Evolutionary conservation across 2,888 invertebrate genomes (phyloP).

Genomic region (Drepanosiphum platanoidis): DNA sequence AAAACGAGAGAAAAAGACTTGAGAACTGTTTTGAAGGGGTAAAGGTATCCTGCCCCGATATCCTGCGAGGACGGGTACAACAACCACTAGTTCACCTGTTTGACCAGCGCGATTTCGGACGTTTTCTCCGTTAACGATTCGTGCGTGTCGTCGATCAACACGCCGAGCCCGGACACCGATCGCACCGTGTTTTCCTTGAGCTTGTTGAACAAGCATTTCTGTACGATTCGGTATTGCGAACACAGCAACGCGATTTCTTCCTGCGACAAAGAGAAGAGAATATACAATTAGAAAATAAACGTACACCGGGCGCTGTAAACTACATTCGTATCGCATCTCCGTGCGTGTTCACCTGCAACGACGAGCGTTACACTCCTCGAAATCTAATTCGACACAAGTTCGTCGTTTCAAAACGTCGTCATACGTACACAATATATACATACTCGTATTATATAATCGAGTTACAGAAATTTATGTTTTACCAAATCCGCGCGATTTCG

Average conservation of each 20-base stretch:
- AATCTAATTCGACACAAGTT: no score
- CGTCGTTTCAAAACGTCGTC: no score
- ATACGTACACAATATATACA: no score
- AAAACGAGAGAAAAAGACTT: no score
- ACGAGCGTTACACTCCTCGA: no score
- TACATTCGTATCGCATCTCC: background rate
- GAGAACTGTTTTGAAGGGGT: no score
- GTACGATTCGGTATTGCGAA: constrained; percentile 80
- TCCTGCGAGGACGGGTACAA: background rate
- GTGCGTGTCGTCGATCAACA: constrained; percentile 78
- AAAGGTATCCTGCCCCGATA: no score
- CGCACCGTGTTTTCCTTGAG: constrained; percentile 83
- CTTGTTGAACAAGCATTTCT: constrained; percentile 79
- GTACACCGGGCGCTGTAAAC: background rate
- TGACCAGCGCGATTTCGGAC: constrained; percentile 69
- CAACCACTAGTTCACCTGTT: constrained; percentile 66
- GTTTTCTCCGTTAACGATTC: constrained; percentile 71
- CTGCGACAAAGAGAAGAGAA: no score
- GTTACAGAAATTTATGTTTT: no score
- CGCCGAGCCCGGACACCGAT: constrained; percentile 77
- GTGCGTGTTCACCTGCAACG: no score
- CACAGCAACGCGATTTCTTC: constrained; percentile 70
- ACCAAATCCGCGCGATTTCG: no score
- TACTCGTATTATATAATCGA: no score
- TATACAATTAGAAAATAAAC: background rate